Base-by-base conservation (phyloP, 2,113 vertebrate genomes). In the Toxotes chatareus region DNA sequence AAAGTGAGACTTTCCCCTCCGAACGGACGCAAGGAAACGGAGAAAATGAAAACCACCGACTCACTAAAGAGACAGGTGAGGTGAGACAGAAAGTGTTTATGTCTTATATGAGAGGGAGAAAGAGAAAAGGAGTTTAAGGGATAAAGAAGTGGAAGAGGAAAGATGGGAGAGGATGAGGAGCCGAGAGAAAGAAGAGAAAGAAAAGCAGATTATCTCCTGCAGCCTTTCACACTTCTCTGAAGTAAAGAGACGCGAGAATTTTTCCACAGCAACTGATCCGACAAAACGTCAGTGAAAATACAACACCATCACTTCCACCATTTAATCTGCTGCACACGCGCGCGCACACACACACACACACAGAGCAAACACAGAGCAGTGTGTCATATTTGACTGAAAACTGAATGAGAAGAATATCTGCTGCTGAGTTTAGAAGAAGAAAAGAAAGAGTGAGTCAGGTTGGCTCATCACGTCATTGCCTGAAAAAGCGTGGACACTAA, bases 121-220 rank as follows among this genome's bases (percentile, higher is more conserved):
- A 69, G 16, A 71, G 5, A 53, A 31, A 69, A 73, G 78, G 42
- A 76, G 42, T 74, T 80, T 56, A 40, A 65, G 44, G 78, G 79
- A 79, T 74, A 71, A 83, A 74, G 76, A 63, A 27, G 42, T 1
- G 66, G 36, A 49, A 53, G 65, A 36, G 67, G 73, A 73, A 55
- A 63, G 68, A 59, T n/a, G 51, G 84, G 62, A 46, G 62, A 69
- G 76, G 70, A 78, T 68, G 62, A 76, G 34, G 51, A 72, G 34
- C 21, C 1, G 27, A 62, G 76, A 79, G 80, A 75, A 53, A 76
- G 74, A 31, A 16, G 73, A 60, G 70, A 78, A 81, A 82, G 84
- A 62, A 79, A 86, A 91, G 80, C 77, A 87, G 88, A 86, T 91
- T 84, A 90, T 86, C 82, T 88, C 55, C 71, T 46, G 57, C 66